phyloP scores from a whole-genome alignment of 2,888 invertebrate genomes.

The Leucozona laternaria region DNA sequence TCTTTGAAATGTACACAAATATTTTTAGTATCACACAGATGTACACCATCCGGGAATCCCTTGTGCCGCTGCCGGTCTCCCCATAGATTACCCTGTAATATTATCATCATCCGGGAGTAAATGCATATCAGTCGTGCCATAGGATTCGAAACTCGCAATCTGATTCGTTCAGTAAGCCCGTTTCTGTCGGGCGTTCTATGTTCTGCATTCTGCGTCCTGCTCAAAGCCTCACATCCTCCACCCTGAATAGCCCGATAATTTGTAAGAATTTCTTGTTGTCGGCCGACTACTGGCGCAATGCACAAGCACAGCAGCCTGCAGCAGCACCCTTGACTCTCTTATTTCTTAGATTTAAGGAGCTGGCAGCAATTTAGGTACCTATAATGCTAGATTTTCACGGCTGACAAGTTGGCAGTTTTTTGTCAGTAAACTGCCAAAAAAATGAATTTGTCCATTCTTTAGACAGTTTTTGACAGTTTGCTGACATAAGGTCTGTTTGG shows the following conservation, averaged over 20 bases:
- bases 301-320: constrained; percentile 1
- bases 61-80: not conserved
- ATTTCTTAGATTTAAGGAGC: constrained; percentile 6
- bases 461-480: too few species aligned
- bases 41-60: constrained; percentile 56
- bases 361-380: not conserved
- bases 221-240: constrained; percentile 56
- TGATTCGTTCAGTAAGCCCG: constrained; percentile 67
- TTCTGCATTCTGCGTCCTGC: constrained; percentile 42
- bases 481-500: too few species aligned
- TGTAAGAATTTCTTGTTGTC: constrained; percentile 68
- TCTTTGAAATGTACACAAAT: constrained; percentile 71
- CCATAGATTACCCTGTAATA: constrained; percentile 1
- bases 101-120: constrained; percentile 31
- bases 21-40: constrained; percentile 75
- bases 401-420: too few species aligned
- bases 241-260: constrained; percentile 70
- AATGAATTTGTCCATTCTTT: too few species aligned
- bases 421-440: too few species aligned
- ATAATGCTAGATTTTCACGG: too few species aligned
- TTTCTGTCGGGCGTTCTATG: constrained; percentile 12
- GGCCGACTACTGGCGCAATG: not conserved
- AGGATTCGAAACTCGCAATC: constrained; percentile 36
- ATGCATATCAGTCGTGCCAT: constrained; percentile 21
- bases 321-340: not conserved